Evolutionary conservation across 2,113 vertebrate genomes (phyloP).

Genomic region (Naja naja): DNA sequence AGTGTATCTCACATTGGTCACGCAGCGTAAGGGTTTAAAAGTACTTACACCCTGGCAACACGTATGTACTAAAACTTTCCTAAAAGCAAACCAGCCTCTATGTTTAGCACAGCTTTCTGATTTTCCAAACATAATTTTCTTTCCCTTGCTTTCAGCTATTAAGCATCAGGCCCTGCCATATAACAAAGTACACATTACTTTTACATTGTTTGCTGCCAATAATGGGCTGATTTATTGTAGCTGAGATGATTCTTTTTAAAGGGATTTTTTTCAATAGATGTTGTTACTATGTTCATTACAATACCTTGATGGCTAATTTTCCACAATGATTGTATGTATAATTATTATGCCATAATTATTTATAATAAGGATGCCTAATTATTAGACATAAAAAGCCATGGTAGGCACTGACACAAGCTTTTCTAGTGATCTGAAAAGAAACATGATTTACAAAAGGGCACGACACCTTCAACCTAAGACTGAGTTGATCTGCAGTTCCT

Average conservation of each 20-base stretch:
- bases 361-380: background rate
- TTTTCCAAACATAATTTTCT: background rate
- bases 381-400: slow-evolving; percentile 36
- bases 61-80: background rate
- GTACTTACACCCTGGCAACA: background rate
- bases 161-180: background rate
- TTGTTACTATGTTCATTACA: slow-evolving; percentile 15
- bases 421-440: slow-evolving; percentile 52
- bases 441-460: slow-evolving; percentile 35
- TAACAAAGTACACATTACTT: slow-evolving; percentile 32
- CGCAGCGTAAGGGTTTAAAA: background rate
- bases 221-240: slow-evolving; percentile 34
- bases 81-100: background rate
- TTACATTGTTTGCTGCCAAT: slow-evolving; percentile 34
- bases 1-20: background rate
- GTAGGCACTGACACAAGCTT: slow-evolving; percentile 19
- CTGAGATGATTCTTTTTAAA: slow-evolving; percentile 42
- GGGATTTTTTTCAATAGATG: slow-evolving; percentile 1
- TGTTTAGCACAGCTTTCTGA: background rate
- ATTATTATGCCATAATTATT: background rate
- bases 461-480: slow-evolving; percentile 19
- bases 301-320: slow-evolving; percentile 61
- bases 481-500: background rate
- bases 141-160: background rate
- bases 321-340: slow-evolving; percentile 28